Base-by-base conservation (phyloP, 2,797 vertebrate species). In the Sebastes umbrosus region DNA sequence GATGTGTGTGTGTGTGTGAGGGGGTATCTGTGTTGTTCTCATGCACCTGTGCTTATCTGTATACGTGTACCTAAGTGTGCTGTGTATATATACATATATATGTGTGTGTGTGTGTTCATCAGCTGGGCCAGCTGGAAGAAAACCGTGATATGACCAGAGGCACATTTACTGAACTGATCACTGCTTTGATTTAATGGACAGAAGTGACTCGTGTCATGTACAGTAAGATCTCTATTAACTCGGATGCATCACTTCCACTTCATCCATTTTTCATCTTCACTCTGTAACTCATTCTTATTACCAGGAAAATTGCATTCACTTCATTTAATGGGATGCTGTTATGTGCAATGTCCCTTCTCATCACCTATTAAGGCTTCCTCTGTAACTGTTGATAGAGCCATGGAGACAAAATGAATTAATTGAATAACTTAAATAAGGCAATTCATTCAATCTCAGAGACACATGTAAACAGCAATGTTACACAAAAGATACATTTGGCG, bases 321-420 rank as follows among this genome's bases (percentile, higher is more conserved):
- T 83, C 7, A 69, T 75, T 80, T 62, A 87, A 88, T 86, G 65
- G 39, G 83, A 77, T 66, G 67, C 84, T 66, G 80, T 88, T 78
- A 82, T 68, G 57, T 74, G 71, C 83, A 84, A 84, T 88, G 86
- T 87, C 77, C 79, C 34, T 46, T 78, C 69, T 74, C 83, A 72
- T 80, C 69, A 64, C 73, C 67, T 76, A 60, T 73, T 76, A 79
- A 20, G 27, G 32, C 54, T 69, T 78, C 50, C 57, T 75, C 50
- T 39, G 25, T 60, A 43, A 57, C 65, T 69, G 62, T 57, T 80
- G 52, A 84, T 73, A 73, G 39, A 73, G 20, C 8, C 13, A 27
- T 11, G 46, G 6, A 77, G 72, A 71, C 66, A 60, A 71, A 71
- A 55, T 75, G 6, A 79, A 85, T 83, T 24, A 55, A 54, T 1